A percentile compares a stretch with the other conserved stretches of the same genome.
phyloP scores from a whole-genome alignment of 2,797 vertebrate genomes.

The Falco naumanni region DNA sequence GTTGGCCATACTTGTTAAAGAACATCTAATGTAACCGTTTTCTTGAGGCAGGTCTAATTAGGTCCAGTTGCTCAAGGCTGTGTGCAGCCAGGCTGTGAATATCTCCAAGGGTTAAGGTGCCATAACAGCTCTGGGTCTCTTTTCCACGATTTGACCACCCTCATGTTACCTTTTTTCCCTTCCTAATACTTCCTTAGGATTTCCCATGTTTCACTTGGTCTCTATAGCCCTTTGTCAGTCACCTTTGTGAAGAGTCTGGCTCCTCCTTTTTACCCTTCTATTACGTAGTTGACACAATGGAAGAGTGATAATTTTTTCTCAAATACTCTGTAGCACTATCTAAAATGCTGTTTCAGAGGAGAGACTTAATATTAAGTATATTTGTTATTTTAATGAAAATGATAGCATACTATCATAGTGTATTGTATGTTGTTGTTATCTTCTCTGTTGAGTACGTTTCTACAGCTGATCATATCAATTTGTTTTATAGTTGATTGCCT shows the following conservation, averaged over 20 bases:
- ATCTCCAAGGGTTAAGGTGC: not conserved
- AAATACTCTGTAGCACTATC: not conserved
- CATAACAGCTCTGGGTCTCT: not conserved
- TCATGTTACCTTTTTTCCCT: rapidly evolving
- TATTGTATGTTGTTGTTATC: not conserved
- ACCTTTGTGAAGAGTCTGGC: not conserved
- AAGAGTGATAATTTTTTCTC: not conserved
- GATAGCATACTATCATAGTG: not conserved
- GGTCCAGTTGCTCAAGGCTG: not conserved
- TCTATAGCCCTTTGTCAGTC: not conserved
- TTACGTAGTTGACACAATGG: not conserved
- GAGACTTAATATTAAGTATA: not conserved
- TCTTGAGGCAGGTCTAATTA: not conserved
- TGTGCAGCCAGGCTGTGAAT: not conserved
- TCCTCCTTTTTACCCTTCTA: not conserved
- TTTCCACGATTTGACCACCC: not conserved
- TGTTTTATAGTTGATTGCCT: not conserved
- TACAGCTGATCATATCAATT: not conserved
- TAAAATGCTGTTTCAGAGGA: not conserved
- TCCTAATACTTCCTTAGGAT: not conserved
- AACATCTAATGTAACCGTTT: not conserved
- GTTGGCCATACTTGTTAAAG: not conserved
- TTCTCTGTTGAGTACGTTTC: not conserved
- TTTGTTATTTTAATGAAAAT: not conserved
- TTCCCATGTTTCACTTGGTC: not conserved